A percentile compares a stretch with the other conserved stretches of the same genome.
Conservation (phyloP, 2,888 invertebrate species). For the Drosophila diplacantha region DNA sequence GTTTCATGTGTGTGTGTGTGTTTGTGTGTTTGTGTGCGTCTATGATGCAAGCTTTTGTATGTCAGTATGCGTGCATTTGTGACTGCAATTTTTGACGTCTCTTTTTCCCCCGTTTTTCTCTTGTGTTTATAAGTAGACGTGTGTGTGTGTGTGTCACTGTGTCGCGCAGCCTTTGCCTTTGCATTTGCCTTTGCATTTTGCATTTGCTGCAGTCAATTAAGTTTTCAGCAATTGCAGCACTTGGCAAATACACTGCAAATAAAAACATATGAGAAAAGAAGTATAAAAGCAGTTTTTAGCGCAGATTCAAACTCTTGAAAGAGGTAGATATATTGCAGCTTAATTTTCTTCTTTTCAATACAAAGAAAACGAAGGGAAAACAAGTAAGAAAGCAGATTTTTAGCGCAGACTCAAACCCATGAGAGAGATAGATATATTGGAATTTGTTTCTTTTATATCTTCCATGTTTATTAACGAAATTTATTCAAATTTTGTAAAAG, state of each 20-base stretch:
- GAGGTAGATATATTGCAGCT: neutral
- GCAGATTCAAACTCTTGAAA: neutral
- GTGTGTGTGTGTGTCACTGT: slow-evolving; percentile 64
- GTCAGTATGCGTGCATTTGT: slow-evolving; percentile 26
- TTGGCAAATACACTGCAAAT: slow-evolving; percentile 43
- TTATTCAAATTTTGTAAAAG: neutral
- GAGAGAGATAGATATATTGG: neutral
- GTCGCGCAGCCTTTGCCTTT: slow-evolving; percentile 55
- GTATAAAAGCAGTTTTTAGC: neutral
- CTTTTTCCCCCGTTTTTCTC: neutral
- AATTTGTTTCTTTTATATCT: neutral
- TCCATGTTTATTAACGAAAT: neutral
- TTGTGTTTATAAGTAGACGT: slow-evolving; percentile 1
- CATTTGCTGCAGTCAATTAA: slow-evolving; percentile 36
- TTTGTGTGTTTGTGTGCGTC: slow-evolving; percentile 29
- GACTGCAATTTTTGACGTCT: slow-evolving; percentile 6
- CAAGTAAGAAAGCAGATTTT: neutral
- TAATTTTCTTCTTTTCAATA: rapidly evolving
- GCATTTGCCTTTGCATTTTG: slow-evolving; percentile 20
- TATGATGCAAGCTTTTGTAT: slow-evolving; percentile 67
- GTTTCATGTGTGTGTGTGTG: slow-evolving; percentile 4
- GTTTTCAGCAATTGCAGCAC: slow-evolving; percentile 57
- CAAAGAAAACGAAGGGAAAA: no score
- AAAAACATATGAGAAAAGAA: neutral
- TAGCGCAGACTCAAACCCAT: neutral